Base-by-base conservation (phyloP, 2,888 invertebrate genomes). In the Andrena fulva region DNA sequence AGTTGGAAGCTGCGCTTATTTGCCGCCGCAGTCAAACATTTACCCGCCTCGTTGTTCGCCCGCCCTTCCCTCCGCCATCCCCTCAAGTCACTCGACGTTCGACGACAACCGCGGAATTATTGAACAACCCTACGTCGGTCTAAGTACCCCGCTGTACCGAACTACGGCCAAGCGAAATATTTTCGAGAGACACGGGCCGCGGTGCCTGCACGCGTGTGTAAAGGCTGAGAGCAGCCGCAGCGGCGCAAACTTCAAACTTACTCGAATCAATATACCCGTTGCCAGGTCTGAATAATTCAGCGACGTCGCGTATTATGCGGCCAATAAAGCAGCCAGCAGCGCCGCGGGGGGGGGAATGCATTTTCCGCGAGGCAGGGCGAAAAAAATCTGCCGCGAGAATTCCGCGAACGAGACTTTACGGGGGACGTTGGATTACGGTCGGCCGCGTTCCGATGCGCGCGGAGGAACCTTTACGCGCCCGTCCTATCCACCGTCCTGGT, bases 201-300 rank as follows among this genome's bases (percentile, higher is more conserved):
- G 0, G 54, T 3, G 5, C 3, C 0, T 50, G n/a, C 27, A 59
- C 24, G 8, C 42, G 1, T 3, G 35, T 7, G 8, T 1, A 7
- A 10, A 27, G 3, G 24, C n/a, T 10, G 10, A 12, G 29, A 16
- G 12, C 12, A 24, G 33, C 12, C 2, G 31, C 42, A 52, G 16
- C 24, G 29, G 7, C 7, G 48, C 50, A 20, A 73, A 73, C n/a
- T 79, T 64, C 24, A 54, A 67, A 80, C 60, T 78, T 80, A 50
- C 56, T 54, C 8, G 79, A 79, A 73, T 81, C 80, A 52, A 81
- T 81, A 79, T 16, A 42, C 42, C 48, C 54, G 48, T 42, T 29
- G 60, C 60, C 54, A 27, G n/a, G 54, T n/a, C 62, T 52, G 73
- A 81, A 81, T 79, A 80, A 81, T 81, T 79, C 81, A 79, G 12